Evolutionary conservation across 2,113 vertebrate species (phyloP).

Genomic region (Colossoma macropomum): DNA sequence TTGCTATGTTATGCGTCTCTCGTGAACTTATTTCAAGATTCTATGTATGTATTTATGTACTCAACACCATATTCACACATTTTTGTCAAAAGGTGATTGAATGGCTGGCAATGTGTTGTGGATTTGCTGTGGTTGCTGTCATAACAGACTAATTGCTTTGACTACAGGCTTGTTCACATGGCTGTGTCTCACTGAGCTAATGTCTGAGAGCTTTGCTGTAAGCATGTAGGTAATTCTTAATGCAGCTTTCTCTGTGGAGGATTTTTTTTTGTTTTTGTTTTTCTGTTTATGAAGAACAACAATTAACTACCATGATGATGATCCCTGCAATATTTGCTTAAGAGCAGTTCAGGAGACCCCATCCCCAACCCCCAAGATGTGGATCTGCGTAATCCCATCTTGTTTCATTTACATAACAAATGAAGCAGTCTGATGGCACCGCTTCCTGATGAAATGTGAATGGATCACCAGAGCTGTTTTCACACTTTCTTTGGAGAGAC

Average conservation of each 20-base stretch:
- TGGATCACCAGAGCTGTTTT: slow-evolving; percentile 5
- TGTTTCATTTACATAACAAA: slow-evolving; percentile 36
- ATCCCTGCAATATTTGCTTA: too few relatives aligned
- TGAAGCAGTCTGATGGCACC: neutral
- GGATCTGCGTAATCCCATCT: neutral
- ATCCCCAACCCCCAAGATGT: neutral
- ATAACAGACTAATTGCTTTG: slow-evolving; percentile 42
- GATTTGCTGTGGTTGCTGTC: slow-evolving; percentile 14
- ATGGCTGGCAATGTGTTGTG: neutral
- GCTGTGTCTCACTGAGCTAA: slow-evolving; percentile 7
- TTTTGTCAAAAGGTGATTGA: neutral
- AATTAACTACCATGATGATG: neutral
- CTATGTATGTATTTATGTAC: neutral
- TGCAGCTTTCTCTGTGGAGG: slow-evolving; percentile 10
- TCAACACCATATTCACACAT: neutral
- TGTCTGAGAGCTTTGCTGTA: neutral
- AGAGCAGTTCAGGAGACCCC: too few relatives aligned
- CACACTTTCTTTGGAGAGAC: neutral
- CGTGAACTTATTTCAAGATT: neutral
- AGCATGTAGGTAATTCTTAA: neutral
- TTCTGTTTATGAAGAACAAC: neutral
- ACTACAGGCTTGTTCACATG: slow-evolving; percentile 33
- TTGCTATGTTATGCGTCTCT: neutral
- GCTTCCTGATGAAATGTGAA: slow-evolving; percentile 4
- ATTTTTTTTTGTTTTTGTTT: slow-evolving; percentile 11